Evolutionary conservation across 2,113 vertebrate species (phyloP).

Genomic region (Vireo altiloquus): DNA sequence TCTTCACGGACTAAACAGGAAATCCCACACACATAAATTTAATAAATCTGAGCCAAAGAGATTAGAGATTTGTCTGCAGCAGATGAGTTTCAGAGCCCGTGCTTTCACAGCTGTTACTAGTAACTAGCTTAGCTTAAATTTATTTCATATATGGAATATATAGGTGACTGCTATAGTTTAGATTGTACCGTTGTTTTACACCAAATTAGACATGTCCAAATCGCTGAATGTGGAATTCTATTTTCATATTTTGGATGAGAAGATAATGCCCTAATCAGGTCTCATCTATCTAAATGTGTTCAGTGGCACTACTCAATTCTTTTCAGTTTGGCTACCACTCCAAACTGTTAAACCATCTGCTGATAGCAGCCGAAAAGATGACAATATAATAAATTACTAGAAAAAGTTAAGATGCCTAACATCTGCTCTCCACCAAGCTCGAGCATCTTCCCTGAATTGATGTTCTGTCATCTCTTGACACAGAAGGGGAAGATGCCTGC

Average conservation of each 20-base stretch:
- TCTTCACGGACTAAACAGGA: conserved; percentile 28
- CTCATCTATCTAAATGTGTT: neutral
- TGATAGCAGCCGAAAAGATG: neutral
- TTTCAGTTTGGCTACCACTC: conserved; percentile 6
- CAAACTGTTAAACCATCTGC: conserved; percentile 47
- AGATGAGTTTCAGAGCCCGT: conserved; percentile 47
- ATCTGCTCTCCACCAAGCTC: conserved; percentile 7
- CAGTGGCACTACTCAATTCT: conserved; percentile 2
- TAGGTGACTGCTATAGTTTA: neutral
- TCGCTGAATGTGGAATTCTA: neutral
- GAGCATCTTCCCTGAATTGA: neutral
- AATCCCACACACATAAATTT: conserved; percentile 48
- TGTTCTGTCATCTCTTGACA: neutral
- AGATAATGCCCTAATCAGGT: conserved; percentile 20
- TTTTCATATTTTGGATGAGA: neutral
- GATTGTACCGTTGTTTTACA: neutral
- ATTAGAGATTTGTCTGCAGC: conserved; percentile 63
- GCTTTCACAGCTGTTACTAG: conserved; percentile 52
- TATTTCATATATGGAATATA: conserved; percentile 12
- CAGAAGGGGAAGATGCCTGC: neutral
- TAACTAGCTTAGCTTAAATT: conserved; percentile 53
- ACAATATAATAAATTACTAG: conserved; percentile 42
- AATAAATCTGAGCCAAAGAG: conserved; percentile 60
- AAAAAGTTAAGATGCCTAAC: conserved; percentile 30
- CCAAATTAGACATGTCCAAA: neutral